Base-by-base conservation (phyloP, 2,888 invertebrate genomes). In the Lithophane socia region DNA sequence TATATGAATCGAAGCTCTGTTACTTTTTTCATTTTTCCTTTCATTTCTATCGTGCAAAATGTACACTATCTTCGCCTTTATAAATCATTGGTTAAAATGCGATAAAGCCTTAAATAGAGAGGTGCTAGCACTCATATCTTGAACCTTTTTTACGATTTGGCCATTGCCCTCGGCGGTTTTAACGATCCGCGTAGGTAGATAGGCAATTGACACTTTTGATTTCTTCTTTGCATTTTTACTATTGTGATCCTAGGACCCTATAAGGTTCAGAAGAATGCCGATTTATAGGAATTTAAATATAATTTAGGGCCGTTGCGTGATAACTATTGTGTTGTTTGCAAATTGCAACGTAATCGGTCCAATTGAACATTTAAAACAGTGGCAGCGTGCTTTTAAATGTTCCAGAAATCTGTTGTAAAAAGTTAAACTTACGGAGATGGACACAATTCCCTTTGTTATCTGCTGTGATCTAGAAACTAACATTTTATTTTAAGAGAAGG, bases 181-280 rank as follows among this genome's bases (percentile, higher is more conserved):
- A 86, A 86, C 84, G 84, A 86, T 65, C 56, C 60, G 79, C 79
- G 84, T 84, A 84, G 84, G 86, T 68, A 65, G 84, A 84, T 75
- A 73, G 64, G 60, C 84, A 79, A 79, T 86, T 75, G 86, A 63
- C 64, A 69, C 60, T 85, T 75, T 73, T 73, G 58, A 75, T 80
- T 83, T 83, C 29, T 73, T 49, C 72, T 83, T 61, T 67, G 58
- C 21, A 72, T 77, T 84, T 85, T 82, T 74, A 74, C 73, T 77
- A 65, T 73, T 82, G 56, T 74, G 86, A 74, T 72, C 68, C 60
- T 71, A 67, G 56, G 56, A 58, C 82, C 81, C 18, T 71, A 5
- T 24, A 12, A 4, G 44, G 13, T 37, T 49, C 10, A 61, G 21
- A 58, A 47, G 65, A 69, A 60, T 69, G 70, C 21, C 21, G n/a